phyloP scores from a whole-genome alignment of 2,888 invertebrate species.

The Idaea straminata region DNA sequence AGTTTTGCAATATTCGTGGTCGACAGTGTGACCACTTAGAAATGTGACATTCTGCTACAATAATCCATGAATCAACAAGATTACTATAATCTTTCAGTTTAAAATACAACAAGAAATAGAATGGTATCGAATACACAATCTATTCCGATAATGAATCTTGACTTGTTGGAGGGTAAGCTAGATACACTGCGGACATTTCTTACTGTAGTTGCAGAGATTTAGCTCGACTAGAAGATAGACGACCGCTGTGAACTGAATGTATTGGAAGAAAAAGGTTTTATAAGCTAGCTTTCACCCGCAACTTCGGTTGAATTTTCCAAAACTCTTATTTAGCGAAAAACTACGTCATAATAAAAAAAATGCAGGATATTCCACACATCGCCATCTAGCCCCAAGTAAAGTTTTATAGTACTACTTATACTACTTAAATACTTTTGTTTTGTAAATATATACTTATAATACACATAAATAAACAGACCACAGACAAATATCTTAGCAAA shows the following conservation, averaged over 20 bases:
- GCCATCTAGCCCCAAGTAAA: no score
- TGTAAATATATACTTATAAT: no score
- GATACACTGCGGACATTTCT: conserved; percentile 41
- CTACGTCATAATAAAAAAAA: no score
- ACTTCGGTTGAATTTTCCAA: background rate
- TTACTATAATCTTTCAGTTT: conserved; percentile 2
- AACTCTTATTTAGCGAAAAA: no score
- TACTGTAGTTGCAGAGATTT: conserved; percentile 39
- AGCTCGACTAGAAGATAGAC: conserved; percentile 25
- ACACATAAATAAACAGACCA: no score
- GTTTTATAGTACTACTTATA: no score
- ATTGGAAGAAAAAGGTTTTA: background rate
- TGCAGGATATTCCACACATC: no score
- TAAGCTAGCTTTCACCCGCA: background rate
- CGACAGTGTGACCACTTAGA: no score
- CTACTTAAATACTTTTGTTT: no score
- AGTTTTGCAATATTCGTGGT: no score
- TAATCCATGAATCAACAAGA: background rate
- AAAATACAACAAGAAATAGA: conserved; percentile 3
- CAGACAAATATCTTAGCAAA: no score
- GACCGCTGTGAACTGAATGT: background rate
- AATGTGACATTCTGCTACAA: background rate
- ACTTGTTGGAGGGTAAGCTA: conserved; percentile 41
- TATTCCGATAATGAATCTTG: conserved; percentile 26
- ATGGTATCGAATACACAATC: conserved; percentile 31